These are phyloP conservation scores for Ivindomyrus marchei DNA, from an alignment of 2,113 vertebrate genomes.

Conservation along the genomic window DNA sequence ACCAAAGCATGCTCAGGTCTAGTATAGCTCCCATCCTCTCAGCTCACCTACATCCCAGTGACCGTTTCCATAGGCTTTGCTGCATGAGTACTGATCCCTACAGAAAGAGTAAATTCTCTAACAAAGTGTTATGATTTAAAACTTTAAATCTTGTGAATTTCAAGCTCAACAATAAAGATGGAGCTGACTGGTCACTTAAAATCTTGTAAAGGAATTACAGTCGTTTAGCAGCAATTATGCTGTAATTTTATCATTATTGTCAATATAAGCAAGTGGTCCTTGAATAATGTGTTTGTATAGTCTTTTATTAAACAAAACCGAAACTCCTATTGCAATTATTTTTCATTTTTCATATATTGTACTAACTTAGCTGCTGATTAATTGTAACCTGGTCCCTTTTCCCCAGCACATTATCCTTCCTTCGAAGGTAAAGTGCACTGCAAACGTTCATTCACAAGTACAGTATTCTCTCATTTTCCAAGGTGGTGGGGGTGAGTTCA, in stretches of 20 bases:
- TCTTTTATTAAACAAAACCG: background rate
- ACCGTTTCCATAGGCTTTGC: background rate
- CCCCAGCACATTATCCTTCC: background rate
- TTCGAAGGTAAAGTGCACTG: background rate
- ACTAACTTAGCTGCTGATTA: background rate
- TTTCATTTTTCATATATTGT: background rate
- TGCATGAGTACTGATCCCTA: background rate
- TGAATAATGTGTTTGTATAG: background rate
- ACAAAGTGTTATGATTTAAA: background rate
- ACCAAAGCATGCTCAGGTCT: constrained; percentile 11
- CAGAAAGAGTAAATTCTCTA: background rate
- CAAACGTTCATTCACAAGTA: background rate
- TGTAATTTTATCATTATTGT: background rate
- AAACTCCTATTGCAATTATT: background rate
- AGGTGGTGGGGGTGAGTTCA: background rate
- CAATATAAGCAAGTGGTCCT: background rate
- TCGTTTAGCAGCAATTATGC: background rate
- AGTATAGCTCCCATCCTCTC: constrained; percentile 13
- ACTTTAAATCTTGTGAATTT: background rate
- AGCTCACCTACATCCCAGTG: background rate
- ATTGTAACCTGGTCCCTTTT: background rate
- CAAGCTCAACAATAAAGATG: background rate
- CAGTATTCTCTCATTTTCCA: background rate
- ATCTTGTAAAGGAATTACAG: background rate
- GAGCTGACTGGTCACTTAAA: background rate